These are phyloP conservation scores for Chironomus tepperi DNA, from an alignment of 1,140 invertebrate species.

Conservation along the genomic window DNA sequence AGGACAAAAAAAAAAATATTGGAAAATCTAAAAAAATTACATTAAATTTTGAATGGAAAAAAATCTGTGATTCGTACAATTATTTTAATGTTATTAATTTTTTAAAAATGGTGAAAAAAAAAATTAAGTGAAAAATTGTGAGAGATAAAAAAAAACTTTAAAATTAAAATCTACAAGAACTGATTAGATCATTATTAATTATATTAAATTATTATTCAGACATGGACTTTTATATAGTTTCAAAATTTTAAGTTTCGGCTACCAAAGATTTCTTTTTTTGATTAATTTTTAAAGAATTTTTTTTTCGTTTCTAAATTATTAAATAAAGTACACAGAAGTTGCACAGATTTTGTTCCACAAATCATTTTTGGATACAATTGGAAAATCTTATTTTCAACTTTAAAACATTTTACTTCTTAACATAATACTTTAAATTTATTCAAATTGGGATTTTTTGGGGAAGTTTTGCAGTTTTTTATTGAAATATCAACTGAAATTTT, in stretches of 20 bases:
- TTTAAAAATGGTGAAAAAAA: conserved; percentile 18
- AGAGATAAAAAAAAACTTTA: conserved; percentile 20
- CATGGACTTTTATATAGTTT: too few species aligned
- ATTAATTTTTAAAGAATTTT: neutral
- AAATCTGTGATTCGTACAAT: conserved; percentile 21
- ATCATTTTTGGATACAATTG: too few species aligned
- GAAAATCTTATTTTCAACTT: neutral
- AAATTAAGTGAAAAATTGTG: conserved; percentile 25
- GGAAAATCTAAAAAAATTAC: neutral
- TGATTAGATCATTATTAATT: conserved; percentile 27
- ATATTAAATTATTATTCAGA: neutral
- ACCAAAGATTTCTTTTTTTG: conserved; percentile 22
- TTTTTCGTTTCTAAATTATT: too few species aligned
- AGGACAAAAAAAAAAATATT: neutral
- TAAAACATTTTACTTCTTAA: neutral
- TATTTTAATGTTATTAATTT: conserved; percentile 23
- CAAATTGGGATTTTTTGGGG: neutral
- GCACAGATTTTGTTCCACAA: conserved; percentile 1
- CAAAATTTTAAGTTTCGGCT: conserved; percentile 18
- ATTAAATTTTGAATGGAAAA: conserved; percentile 23
- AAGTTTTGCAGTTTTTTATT: neutral
- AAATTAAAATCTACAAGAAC: conserved; percentile 26
- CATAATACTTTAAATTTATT: neutral
- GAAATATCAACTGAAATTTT: neutral
- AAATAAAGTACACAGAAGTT: neutral